Base-by-base conservation (phyloP, 2,797 vertebrate genomes). In the Okamejei kenojei region DNA sequence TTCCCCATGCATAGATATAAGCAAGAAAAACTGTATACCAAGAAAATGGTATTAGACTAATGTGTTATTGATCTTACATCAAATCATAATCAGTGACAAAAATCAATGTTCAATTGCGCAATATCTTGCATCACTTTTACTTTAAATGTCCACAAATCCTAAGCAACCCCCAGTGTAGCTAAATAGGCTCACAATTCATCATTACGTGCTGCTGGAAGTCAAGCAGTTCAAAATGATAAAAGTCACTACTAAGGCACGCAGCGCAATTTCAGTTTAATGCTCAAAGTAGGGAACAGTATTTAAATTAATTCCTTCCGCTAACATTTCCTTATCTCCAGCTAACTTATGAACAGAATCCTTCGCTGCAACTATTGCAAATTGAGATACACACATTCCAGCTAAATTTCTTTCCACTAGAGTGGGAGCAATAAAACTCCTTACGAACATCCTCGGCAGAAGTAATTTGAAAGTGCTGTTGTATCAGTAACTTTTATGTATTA, bases 381-480 rank as follows among this genome's bases (percentile, higher is more conserved):
- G 38, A 76, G 45, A 76, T 74, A 15, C 45, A 58, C 38, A 29
- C 71, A 4, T 92, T 92, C 71, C 65, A 92, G 90, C 71, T 92
- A 92, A 74, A 76, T 92, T 73, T 86, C 11, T 92, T 54, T 92
- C 68, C 10, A 71, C 71, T 92, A 74, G 90, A 92, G 38, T 92
- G 90, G 90, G 90, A 92, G 71, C 38, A 73, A 92, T 76, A 92
- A 92, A 92, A 26, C 71, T 54, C 23, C 61, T n/a, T 76, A 71
- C 0, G 71, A 92, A 92, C 71, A 92, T 58, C 90, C 90, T 54
- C 71, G 76, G 71, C 71, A 92, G 71, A 38, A 92, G 90, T 21
- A 76, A 92, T 92, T 74, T 92, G 90, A 92, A 92, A 92, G 68
- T 92, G 71, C 90, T 92, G 90, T 92, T 92, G 71, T 92, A 92